phyloP scores from a whole-genome alignment of 2,888 invertebrate species.

The Parnassius glacialis region DNA sequence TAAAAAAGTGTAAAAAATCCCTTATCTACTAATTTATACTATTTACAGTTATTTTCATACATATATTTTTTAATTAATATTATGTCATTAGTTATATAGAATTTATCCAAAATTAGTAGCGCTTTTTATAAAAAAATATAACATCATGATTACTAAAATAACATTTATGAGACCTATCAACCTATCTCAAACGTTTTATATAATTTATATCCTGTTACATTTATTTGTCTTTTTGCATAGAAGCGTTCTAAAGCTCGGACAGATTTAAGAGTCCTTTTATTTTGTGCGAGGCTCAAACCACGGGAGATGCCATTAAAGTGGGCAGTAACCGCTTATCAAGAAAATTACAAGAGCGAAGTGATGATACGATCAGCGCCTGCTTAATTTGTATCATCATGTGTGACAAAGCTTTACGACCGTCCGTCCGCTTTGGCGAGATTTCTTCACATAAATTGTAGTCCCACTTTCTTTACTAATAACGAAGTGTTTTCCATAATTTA shows the following conservation, averaged over 20 bases:
- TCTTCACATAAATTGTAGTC: slow-evolving; percentile 16
- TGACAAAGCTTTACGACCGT: slow-evolving; percentile 20
- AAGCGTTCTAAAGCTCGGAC: slow-evolving; percentile 13
- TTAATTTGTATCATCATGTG: slow-evolving; percentile 25
- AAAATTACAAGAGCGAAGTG: slow-evolving; percentile 24
- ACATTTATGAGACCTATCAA: too few species aligned
- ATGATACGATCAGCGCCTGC: slow-evolving; percentile 22
- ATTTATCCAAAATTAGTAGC: too few species aligned
- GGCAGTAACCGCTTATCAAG: slow-evolving; percentile 25
- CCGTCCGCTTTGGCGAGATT: slow-evolving; percentile 9
- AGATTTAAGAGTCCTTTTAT: slow-evolving; percentile 25
- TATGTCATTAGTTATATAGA: too few species aligned
- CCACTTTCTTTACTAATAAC: slow-evolving; percentile 12
- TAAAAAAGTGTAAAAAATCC: not conserved
- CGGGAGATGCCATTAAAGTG: slow-evolving; percentile 24
- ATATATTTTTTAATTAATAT: too few species aligned
- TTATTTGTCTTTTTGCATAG: slow-evolving; percentile 12
- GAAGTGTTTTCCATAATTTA: slow-evolving; percentile 3
- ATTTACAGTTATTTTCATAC: too few species aligned
- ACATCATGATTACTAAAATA: too few species aligned
- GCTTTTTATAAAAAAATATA: too few species aligned
- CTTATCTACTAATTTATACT: too few species aligned
- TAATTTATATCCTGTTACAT: slow-evolving; percentile 9
- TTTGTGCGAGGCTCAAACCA: slow-evolving; percentile 18
- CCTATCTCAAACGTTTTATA: too few species aligned